Percentiles rank a stretch among this genome's conserved stretches.
phyloP scores from a whole-genome alignment of 2,113 vertebrate species.

The Dicerorhinus sumatrensis region DNA sequence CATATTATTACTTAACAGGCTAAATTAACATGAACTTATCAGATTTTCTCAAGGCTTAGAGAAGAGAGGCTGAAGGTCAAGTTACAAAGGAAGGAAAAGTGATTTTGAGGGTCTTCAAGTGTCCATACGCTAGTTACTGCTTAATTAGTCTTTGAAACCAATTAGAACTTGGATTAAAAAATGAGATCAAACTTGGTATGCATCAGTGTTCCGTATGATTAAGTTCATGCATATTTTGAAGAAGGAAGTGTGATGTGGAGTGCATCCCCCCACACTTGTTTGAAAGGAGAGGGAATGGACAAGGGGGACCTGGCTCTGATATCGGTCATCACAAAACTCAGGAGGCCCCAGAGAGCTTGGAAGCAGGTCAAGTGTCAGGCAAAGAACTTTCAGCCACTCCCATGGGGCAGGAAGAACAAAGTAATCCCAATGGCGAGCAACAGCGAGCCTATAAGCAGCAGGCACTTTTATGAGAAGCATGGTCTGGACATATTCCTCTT shows the following conservation, averaged over 20 bases:
- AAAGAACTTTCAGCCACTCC: neutral
- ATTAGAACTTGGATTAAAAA: neutral
- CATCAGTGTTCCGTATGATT: neutral
- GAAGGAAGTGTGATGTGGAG: neutral
- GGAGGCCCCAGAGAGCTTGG: neutral
- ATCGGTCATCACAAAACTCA: neutral
- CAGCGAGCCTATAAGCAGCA: neutral
- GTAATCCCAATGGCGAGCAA: neutral
- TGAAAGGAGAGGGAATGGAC: neutral
- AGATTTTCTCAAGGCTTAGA: neutral
- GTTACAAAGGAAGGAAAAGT: neutral
- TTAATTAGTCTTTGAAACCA: neutral
- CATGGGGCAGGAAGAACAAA: neutral
- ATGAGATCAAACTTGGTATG: neutral
- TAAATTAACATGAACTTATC: neutral
- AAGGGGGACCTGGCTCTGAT: neutral
- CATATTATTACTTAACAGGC: neutral
- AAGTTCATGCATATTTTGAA: neutral
- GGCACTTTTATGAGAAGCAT: neutral
- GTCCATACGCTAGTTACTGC: neutral
- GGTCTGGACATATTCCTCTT: neutral
- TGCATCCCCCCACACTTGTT: neutral
- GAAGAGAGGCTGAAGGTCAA: neutral
- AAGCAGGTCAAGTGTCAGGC: neutral
- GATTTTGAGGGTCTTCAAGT: neutral